Evolutionary conservation across 1,140 invertebrate species (phyloP).

Genomic region (Micrasema minimum): DNA sequence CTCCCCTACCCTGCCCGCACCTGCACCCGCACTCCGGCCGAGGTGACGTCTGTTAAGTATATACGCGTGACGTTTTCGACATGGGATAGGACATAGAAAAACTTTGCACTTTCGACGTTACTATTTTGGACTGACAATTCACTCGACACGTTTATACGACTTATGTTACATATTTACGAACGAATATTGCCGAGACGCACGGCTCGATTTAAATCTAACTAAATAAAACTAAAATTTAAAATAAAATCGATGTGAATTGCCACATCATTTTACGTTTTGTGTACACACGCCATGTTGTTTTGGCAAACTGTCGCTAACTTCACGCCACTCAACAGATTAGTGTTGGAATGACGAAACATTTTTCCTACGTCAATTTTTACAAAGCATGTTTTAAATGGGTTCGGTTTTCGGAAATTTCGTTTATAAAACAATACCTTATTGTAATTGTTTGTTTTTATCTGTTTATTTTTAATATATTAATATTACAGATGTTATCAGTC

Average conservation of each 20-base stretch:
- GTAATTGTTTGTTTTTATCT: neutral
- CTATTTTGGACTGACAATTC: slow-evolving; percentile 41
- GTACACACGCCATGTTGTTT: slow-evolving; percentile 59
- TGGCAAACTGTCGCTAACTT: slow-evolving; percentile 55
- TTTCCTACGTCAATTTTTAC: slow-evolving; percentile 32
- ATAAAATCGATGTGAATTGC: slow-evolving; percentile 55
- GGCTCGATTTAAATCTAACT: slow-evolving; percentile 50
- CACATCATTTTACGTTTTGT: slow-evolving; percentile 60
- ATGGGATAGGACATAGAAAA: slow-evolving; percentile 42
- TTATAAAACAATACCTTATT: too few species aligned
- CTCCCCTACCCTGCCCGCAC: neutral
- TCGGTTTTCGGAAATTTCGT: too few species aligned
- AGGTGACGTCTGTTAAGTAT: slow-evolving; percentile 35
- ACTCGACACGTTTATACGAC: slow-evolving; percentile 34
- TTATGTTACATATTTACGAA: slow-evolving; percentile 48
- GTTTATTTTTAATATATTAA: too few species aligned
- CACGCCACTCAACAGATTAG: slow-evolving; percentile 60
- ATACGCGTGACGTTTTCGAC: slow-evolving; percentile 44
- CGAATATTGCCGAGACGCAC: slow-evolving; percentile 47
- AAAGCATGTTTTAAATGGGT: too few species aligned
- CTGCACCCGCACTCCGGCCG: neutral
- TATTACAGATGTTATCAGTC: too few species aligned
- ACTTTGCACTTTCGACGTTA: slow-evolving; percentile 46
- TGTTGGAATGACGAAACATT: slow-evolving; percentile 43
- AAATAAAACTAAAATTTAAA: slow-evolving; percentile 54